Evolutionary conservation across 2,888 invertebrate species (phyloP).

Genomic region (Selenia dentaria): DNA sequence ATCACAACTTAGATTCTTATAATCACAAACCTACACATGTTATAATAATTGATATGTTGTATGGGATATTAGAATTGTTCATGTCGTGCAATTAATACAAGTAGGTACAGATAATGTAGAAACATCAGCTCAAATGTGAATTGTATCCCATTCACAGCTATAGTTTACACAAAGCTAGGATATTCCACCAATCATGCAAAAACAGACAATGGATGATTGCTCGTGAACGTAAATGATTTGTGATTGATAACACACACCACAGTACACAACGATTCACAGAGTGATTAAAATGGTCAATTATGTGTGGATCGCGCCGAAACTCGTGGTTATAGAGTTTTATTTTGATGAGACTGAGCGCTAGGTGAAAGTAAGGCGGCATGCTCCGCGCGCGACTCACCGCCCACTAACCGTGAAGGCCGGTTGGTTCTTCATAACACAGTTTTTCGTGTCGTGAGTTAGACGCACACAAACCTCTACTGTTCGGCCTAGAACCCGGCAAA

Average conservation of each 20-base stretch:
- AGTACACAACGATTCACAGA: slow-evolving; percentile 26
- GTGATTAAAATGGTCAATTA: slow-evolving; percentile 24
- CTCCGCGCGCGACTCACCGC: slow-evolving; percentile 61
- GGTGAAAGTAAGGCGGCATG: slow-evolving; percentile 67
- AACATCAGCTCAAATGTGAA: neutral
- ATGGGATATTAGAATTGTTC: too few species aligned
- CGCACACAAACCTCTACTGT: slow-evolving; percentile 29
- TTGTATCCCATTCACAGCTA: slow-evolving; percentile 1
- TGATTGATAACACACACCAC: slow-evolving; percentile 33
- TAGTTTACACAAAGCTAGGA: slow-evolving; percentile 13
- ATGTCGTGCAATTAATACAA: slow-evolving; percentile 8
- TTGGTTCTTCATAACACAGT: slow-evolving; percentile 43
- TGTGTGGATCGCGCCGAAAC: slow-evolving; percentile 20
- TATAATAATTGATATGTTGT: too few species aligned
- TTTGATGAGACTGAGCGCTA: slow-evolving; percentile 54
- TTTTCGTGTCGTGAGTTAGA: slow-evolving; percentile 36
- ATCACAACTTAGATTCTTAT: too few species aligned
- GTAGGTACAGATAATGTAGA: neutral
- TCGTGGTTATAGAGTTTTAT: slow-evolving; percentile 44
- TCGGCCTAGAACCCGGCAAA: slow-evolving; percentile 6
- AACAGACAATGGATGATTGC: slow-evolving; percentile 45
- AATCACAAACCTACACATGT: too few species aligned
- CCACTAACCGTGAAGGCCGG: slow-evolving; percentile 77
- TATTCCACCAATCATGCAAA: slow-evolving; percentile 53
- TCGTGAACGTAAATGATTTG: slow-evolving; percentile 33